A percentile compares a stretch with the other conserved stretches of the same genome.
Conservation (phyloP, 2,888 invertebrate species). For the Rhodophaea formosa region DNA sequence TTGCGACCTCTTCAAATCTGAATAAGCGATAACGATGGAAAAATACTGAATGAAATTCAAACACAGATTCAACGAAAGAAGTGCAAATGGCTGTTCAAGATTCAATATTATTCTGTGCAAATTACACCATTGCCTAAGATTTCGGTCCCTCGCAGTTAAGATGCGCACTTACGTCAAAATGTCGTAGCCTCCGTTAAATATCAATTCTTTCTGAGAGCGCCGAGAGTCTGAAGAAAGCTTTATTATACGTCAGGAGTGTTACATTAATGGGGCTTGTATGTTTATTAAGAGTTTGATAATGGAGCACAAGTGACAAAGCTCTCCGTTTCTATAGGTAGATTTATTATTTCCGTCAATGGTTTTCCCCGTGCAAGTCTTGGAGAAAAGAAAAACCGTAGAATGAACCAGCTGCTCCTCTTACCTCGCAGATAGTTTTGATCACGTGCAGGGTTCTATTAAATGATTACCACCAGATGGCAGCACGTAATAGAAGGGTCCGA, state of each 20-base stretch:
- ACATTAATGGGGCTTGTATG: neutral
- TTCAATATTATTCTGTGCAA: constrained; percentile 58
- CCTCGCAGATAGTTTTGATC: no score
- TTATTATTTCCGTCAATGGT: no score
- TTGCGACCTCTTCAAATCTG: neutral
- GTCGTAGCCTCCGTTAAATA: constrained; percentile 8
- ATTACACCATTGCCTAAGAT: constrained; percentile 51
- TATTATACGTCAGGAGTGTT: neutral
- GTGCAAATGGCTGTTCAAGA: constrained; percentile 43
- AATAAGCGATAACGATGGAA: constrained; percentile 9
- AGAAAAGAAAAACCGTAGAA: no score
- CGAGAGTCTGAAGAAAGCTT: neutral
- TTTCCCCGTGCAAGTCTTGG: no score
- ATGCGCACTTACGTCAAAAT: constrained; percentile 15
- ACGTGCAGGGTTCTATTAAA: no score
- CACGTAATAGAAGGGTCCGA: no score
- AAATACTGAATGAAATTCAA: constrained; percentile 2
- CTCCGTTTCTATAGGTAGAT: no score
- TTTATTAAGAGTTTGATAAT: no score
- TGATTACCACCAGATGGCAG: no score
- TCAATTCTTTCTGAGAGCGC: constrained; percentile 5
- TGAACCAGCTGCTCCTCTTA: no score
- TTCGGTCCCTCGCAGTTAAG: constrained; percentile 38
- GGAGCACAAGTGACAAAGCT: no score
- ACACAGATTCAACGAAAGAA: constrained; percentile 32